Conservation (phyloP, 2,113 vertebrate genomes). For the Eretmodus cyanostictus region DNA sequence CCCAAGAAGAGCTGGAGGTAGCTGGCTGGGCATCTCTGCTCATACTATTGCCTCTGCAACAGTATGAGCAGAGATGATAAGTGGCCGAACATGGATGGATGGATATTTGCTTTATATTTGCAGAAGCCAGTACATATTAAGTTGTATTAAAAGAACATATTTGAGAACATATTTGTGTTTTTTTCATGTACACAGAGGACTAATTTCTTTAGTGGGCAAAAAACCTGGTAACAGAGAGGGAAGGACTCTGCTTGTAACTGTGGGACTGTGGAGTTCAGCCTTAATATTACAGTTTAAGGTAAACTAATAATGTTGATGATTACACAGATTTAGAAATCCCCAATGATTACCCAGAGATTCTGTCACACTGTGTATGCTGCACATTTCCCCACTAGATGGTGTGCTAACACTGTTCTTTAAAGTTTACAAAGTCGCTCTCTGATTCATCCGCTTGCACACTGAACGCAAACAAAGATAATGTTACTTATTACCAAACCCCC, state of each 20-base stretch:
- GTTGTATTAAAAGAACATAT: background rate
- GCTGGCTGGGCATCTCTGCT: background rate
- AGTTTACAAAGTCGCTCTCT: background rate
- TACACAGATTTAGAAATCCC: background rate
- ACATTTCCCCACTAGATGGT: conserved; percentile 40
- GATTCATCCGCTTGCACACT: background rate
- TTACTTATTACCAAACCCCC: background rate
- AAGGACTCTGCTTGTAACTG: background rate
- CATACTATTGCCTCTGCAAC: background rate
- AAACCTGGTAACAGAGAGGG: background rate
- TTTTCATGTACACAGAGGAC: background rate
- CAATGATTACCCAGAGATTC: background rate
- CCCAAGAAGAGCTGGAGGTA: background rate
- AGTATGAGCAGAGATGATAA: background rate
- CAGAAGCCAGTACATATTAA: background rate
- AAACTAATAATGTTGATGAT: background rate
- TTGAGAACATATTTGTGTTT: background rate
- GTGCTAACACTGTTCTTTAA: background rate
- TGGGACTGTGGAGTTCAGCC: background rate
- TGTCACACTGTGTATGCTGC: background rate
- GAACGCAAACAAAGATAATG: background rate
- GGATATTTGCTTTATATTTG: background rate
- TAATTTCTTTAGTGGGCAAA: background rate
- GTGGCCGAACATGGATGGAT: background rate
- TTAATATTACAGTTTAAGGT: background rate